Conservation (phyloP, 1,140 invertebrate species). For the Drusus annulatus region DNA sequence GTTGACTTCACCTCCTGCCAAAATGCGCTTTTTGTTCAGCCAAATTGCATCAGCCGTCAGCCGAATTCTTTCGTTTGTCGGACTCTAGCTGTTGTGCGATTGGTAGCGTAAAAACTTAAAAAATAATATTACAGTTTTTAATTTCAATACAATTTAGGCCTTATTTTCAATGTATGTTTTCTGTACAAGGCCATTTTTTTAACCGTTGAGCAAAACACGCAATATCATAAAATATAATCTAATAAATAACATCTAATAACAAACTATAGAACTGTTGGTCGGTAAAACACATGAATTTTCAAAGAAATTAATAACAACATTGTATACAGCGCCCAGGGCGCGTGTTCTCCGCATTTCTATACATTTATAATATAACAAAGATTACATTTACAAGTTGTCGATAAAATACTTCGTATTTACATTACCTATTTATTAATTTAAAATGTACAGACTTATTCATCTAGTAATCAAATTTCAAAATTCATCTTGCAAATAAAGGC, state of each 20-base stretch:
- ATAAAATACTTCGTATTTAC: constrained; percentile 34
- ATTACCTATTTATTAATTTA: not conserved
- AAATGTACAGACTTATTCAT: constrained; percentile 20
- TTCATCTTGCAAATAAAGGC: too few relatives aligned
- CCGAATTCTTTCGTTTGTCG: too few relatives aligned
- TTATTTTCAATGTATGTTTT: not conserved
- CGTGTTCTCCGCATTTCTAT: not conserved
- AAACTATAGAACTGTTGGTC: constrained; percentile 11
- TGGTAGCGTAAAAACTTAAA: too few relatives aligned
- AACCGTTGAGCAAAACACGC: not conserved
- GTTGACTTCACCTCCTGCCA: too few relatives aligned
- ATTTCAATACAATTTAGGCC: constrained; percentile 1
- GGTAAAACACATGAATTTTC: constrained; percentile 6
- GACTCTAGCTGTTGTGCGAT: too few relatives aligned
- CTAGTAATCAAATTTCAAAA: constrained; percentile 3
- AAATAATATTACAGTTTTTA: too few relatives aligned
- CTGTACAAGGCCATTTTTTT: constrained; percentile 16
- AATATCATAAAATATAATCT: not conserved
- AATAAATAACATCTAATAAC: constrained; percentile 4
- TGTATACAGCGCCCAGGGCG: not conserved
- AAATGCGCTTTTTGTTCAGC: too few relatives aligned
- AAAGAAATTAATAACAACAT: not conserved
- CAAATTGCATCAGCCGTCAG: too few relatives aligned
- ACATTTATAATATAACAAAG: constrained; percentile 21
- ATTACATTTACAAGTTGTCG: constrained; percentile 5